Evolutionary conservation across 92 coral and sea anemone genomes (phyloP).

Genomic region (Epizoanthus ramosus): DNA sequence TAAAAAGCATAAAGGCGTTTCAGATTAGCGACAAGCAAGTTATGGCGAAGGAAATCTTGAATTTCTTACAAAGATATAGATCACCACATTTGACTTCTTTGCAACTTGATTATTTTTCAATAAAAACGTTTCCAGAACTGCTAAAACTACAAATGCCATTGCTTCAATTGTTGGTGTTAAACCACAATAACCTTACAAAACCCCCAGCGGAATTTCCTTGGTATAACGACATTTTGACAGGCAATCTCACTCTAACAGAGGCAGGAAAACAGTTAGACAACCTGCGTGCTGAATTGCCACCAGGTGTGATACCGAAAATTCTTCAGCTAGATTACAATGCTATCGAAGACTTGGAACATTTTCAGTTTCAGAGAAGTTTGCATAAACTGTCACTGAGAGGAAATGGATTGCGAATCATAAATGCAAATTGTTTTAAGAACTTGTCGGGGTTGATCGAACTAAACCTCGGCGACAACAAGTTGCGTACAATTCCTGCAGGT

Average conservation of each 20-base stretch:
- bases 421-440: conserved; percentile 16
- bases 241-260: background rate
- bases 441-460: conserved; percentile 23
- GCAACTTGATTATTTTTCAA: conserved; percentile 39
- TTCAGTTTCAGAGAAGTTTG: conserved; percentile 14
- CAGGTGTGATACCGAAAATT: conserved; percentile 17
- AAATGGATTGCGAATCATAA: conserved; percentile 17
- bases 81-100: conserved; percentile 75
- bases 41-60: conserved; percentile 42
- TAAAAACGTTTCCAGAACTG: conserved; percentile 49
- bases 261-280: background rate
- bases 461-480: conserved; percentile 38
- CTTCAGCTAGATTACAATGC: conserved; percentile 17
- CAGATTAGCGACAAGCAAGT: background rate
- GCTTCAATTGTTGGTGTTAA: conserved; percentile 61
- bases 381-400: conserved; percentile 44
- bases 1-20: background rate
- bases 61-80: conserved; percentile 28
- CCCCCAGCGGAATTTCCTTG: conserved; percentile 74
- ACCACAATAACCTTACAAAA: conserved; percentile 39
- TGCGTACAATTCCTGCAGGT: conserved; percentile 15
- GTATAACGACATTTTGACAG: conserved; percentile 38
- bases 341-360: conserved; percentile 19
- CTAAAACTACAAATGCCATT: conserved; percentile 69
- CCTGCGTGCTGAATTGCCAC: background rate